Conservation (phyloP, 2,797 vertebrate genomes). For the Etheostoma nigrum region DNA sequence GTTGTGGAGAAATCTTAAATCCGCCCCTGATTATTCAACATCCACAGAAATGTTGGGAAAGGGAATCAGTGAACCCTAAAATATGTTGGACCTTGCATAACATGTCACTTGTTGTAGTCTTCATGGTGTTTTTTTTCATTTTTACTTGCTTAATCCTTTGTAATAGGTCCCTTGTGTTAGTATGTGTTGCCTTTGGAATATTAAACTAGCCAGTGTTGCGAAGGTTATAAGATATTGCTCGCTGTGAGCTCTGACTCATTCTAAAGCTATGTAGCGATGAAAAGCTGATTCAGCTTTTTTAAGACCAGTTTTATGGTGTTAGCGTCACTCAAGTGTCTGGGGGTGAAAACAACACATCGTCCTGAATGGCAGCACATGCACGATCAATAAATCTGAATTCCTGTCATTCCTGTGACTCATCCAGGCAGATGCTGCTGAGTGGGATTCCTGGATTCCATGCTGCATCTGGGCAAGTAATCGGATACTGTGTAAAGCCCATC, state of each 20-base stretch:
- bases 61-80: constrained; percentile 18
- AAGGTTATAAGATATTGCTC: constrained; percentile 3
- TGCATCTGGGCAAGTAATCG: constrained; percentile 57
- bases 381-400: constrained; percentile 62
- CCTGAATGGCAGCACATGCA: constrained; percentile 26
- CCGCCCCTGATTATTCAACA: constrained; percentile 38
- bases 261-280: neutral
- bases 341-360: constrained; percentile 26
- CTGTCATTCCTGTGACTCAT: constrained; percentile 79
- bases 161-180: neutral
- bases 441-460: constrained; percentile 71
- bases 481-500: constrained; percentile 18
- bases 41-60: constrained; percentile 35
- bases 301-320: constrained; percentile 25
- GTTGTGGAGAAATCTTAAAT: too few species aligned
- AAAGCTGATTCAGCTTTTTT: constrained; percentile 62
- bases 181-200: neutral
- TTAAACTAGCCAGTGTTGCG: constrained; percentile 11
- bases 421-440: constrained; percentile 49
- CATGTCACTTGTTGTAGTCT: constrained; percentile 7
- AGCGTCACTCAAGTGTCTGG: constrained; percentile 32
- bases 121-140: constrained; percentile 11
- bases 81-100: constrained; percentile 40
- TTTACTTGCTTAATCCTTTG: neutral
- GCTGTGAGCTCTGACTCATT: constrained; percentile 7